Evolutionary conservation across 64 coral and sea anemone genomes (phyloP).

Genomic region (Orbicella faveolata): DNA sequence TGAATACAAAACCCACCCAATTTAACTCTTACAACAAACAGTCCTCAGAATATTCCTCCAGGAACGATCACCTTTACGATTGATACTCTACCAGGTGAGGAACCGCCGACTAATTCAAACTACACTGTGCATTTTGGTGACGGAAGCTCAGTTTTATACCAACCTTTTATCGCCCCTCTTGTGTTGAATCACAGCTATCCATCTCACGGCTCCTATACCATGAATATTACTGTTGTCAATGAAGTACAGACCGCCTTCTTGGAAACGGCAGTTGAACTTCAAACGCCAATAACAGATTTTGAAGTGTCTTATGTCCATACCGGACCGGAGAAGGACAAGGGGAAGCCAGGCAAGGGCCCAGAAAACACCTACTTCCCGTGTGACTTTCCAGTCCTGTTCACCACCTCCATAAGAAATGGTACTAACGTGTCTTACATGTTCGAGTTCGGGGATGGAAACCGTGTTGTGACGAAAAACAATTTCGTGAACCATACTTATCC

Average conservation of each 20-base stretch:
- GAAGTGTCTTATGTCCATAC: conserved; percentile 24
- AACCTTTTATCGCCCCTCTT: background rate
- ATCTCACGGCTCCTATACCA: conserved; percentile 38
- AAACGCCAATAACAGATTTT: conserved; percentile 59
- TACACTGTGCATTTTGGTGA: conserved; percentile 73
- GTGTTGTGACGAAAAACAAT: background rate
- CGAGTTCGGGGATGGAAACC: conserved; percentile 64
- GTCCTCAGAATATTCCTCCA: conserved; percentile 69
- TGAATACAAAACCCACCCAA: conserved; percentile 51
- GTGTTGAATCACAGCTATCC: conserved; percentile 43
- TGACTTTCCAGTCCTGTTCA: conserved; percentile 58
- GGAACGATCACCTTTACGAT: conserved; percentile 63
- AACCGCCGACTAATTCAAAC: conserved; percentile 61
- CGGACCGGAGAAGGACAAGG: conserved; percentile 53
- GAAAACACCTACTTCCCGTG: conserved; percentile 54
- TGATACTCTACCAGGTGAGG: background rate
- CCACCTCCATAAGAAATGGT: conserved; percentile 45
- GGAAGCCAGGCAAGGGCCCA: conserved; percentile 45
- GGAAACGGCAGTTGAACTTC: conserved; percentile 53
- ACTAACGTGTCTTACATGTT: conserved; percentile 74
- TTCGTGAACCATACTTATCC: conserved; percentile 55
- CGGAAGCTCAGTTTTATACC: background rate
- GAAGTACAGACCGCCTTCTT: conserved; percentile 38
- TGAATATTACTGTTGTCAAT: conserved; percentile 64
- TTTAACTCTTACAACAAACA: conserved; percentile 39